Conservation (phyloP, 2,888 invertebrate genomes). For the Thymelicus acteon region DNA sequence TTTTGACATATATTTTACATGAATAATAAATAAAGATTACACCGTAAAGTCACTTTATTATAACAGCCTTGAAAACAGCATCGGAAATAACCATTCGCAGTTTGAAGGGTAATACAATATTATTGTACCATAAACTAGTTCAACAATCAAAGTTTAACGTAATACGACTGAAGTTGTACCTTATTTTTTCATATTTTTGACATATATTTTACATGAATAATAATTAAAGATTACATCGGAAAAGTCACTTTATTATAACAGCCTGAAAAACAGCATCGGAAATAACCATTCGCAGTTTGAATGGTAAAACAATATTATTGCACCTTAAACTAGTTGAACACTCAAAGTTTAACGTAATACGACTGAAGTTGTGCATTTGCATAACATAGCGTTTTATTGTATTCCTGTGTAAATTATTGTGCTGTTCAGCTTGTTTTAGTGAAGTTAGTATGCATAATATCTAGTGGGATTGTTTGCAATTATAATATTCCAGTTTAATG, state of each 20-base stretch:
- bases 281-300: constrained; percentile 34
- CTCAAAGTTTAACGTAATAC: constrained; percentile 40
- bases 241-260: background rate
- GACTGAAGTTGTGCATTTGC: constrained; percentile 31
- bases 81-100: constrained; percentile 25
- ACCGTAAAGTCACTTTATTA: too few species aligned
- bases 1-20: too few species aligned
- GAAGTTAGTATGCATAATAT: constrained; percentile 35
- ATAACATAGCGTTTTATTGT: constrained; percentile 36
- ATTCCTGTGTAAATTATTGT: constrained; percentile 36
- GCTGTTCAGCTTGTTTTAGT: constrained; percentile 35
- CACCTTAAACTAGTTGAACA: constrained; percentile 39
- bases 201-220: too few species aligned
- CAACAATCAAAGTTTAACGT: constrained; percentile 41
- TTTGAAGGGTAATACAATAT: constrained; percentile 40
- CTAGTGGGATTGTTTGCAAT: constrained; percentile 26
- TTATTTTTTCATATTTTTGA: too few species aligned
- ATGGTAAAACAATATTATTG: constrained; percentile 41
- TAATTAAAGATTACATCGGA: too few species aligned
- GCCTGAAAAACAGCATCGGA: background rate
- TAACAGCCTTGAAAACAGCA: background rate
- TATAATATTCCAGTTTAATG: constrained; percentile 12
- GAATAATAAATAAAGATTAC: too few species aligned
- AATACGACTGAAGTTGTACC: constrained; percentile 24
- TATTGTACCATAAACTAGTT: constrained; percentile 40